Conservation (phyloP, 2,797 vertebrate species). For the Melanotaenia maccullochi region DNA sequence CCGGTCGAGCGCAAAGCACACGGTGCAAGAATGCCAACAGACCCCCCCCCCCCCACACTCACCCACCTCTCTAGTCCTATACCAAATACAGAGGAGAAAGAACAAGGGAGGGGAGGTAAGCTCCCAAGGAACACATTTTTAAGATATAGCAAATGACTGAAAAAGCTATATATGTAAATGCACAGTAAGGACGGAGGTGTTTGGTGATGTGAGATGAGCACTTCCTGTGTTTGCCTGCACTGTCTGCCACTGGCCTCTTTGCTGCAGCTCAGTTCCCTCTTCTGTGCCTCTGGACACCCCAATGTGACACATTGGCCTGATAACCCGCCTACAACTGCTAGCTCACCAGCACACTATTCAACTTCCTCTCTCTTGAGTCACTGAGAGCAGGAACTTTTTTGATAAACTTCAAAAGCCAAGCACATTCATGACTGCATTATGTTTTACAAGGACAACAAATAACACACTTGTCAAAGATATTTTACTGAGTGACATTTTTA, state of each 20-base stretch:
- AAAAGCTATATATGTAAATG: neutral
- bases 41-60: slow-evolving; percentile 22
- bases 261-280: slow-evolving; percentile 73
- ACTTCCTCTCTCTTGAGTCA: slow-evolving; percentile 58
- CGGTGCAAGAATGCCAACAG: slow-evolving; percentile 81
- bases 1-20: slow-evolving; percentile 76
- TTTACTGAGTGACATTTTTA: neutral
- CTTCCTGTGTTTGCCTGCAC: slow-evolving; percentile 65
- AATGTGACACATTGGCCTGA: slow-evolving; percentile 71
- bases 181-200: slow-evolving; percentile 13
- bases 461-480: neutral
- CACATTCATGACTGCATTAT: neutral
- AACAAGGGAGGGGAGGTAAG: slow-evolving; percentile 12
- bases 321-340: slow-evolving; percentile 57
- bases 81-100: slow-evolving; percentile 36
- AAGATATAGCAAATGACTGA: slow-evolving; percentile 26
- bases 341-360: slow-evolving; percentile 50
- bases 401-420: slow-evolving; percentile 16
- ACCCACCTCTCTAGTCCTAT: slow-evolving; percentile 16
- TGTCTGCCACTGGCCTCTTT: slow-evolving; percentile 52
- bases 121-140: slow-evolving; percentile 22
- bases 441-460: slow-evolving; percentile 2
- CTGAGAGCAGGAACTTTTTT: slow-evolving; percentile 28
- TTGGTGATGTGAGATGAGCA: slow-evolving; percentile 41
- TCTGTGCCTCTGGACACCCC: slow-evolving; percentile 71